Evolutionary conservation across 2,888 invertebrate species (phyloP), one percentile per base, ranked within the genome.

Genomic region (Dasypolia templi): DNA sequence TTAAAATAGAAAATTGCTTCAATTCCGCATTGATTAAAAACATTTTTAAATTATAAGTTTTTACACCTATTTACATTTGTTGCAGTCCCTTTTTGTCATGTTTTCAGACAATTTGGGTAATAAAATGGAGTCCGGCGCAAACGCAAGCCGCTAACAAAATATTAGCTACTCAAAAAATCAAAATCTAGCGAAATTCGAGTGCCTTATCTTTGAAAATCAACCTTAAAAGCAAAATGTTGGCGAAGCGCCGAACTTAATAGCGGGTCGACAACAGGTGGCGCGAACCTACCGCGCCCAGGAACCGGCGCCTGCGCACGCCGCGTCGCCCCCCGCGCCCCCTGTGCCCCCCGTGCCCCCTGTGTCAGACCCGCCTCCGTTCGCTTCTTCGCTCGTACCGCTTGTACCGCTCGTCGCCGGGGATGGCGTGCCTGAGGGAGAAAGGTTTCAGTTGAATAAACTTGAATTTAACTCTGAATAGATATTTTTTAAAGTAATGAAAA

Each of bases 221-320:
- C 44, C 22, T 56, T 61, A 62, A 1, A 72, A 72, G 58, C 68
- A 35, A 53, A 62, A 77, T 77, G 92, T 89, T 93, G 93, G 93
- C 94, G 92, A 93, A 93, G 92, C 94, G 95, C 94, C 95, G 90
- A 95, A 95, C 94, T 95, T 93, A 95, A 95, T 95, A 94, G 95
- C 94, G 94, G 89, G 90, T 94, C 93, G 91, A 91, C 91, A 90
- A 90, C 89, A 64, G 68, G n/a, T 3, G 39, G 56, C 59, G 63
- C 26, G 67, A 19, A 59, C n/a, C 68, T 76, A 75, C 58, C 61
- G 72, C 64, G 83, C 67, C 87, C 79, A 83, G 64, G 77, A 81
- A 59, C 79, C 79, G 11, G 29, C 73, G 81, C 85, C 73, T 5
- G 81, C 63, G 81, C 62, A 70, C 6, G 80, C 85, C 70, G 82